These are phyloP conservation scores for Odontophorus gujanensis DNA, from an alignment of 2,113 vertebrate genomes.

Conservation along the genomic window DNA sequence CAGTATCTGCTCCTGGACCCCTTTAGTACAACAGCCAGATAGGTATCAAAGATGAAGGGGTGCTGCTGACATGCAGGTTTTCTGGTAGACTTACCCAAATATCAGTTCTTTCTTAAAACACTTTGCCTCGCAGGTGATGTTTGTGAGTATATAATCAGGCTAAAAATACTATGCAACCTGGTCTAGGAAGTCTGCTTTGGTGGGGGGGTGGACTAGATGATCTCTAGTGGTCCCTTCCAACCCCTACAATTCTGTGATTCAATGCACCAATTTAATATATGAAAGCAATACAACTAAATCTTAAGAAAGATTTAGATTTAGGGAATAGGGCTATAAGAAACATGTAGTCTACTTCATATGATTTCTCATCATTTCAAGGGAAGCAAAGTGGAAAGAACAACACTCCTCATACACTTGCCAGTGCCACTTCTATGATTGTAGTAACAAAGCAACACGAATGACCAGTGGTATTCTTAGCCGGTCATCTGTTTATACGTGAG, in stretches of 20 bases:
- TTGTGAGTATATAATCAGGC: conserved; percentile 32
- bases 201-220: too few relatives aligned
- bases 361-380: background rate
- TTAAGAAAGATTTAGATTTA: background rate
- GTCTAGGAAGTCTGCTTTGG: too few relatives aligned
- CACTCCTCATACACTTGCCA: background rate
- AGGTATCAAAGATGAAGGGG: conserved; percentile 31
- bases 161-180: conserved; percentile 38
- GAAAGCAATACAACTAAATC: conserved; percentile 11
- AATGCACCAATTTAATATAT: background rate
- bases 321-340: background rate
- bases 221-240: too few relatives aligned
- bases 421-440: background rate
- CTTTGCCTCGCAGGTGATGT: conserved; percentile 16
- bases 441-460: background rate
- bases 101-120: background rate
- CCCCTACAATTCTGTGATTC: too few relatives aligned
- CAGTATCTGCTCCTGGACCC: conserved; percentile 31
- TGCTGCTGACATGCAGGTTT: conserved; percentile 1
- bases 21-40: conserved; percentile 52
- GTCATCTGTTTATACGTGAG: background rate
- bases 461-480: background rate
- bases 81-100: background rate
- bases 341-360: background rate
- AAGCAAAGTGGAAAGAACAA: background rate